Conservation (phyloP, 2,113 vertebrate species). For the Indicator indicator region DNA sequence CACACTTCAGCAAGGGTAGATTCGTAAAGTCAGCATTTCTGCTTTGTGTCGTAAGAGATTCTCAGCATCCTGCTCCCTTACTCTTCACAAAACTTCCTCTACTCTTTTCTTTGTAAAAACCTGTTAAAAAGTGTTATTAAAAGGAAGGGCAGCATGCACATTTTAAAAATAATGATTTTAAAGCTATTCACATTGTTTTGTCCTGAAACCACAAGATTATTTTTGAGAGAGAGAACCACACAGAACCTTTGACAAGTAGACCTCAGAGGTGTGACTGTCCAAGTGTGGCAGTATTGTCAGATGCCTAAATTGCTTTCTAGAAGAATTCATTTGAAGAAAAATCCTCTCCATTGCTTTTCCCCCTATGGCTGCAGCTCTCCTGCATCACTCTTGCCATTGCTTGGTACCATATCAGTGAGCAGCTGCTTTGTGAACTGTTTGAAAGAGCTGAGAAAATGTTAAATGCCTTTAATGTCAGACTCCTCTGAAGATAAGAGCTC, state of each 20-base stretch:
- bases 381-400: background rate
- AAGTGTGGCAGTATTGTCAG: conserved; percentile 50
- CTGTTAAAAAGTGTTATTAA: too few relatives aligned
- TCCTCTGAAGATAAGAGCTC: background rate
- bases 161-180: background rate
- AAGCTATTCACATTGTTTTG: background rate
- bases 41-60: background rate
- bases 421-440: background rate
- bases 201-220: background rate
- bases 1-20: background rate
- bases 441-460: background rate
- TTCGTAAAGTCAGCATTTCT: background rate
- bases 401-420: background rate
- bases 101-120: background rate
- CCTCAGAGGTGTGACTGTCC: conserved; percentile 24
- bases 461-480: background rate
- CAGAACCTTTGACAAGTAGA: background rate
- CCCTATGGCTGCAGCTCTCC: background rate
- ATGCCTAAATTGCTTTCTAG: conserved; percentile 65
- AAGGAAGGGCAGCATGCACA: background rate
- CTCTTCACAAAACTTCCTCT: background rate
- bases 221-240: conserved; percentile 16
- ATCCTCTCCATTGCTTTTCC: background rate
- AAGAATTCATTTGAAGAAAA: conserved; percentile 23
- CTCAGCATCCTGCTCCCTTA: background rate